These are phyloP conservation scores for Anarhynchus alexandrinus DNA, from an alignment of 2,113 vertebrate genomes.

Conservation along the genomic window DNA sequence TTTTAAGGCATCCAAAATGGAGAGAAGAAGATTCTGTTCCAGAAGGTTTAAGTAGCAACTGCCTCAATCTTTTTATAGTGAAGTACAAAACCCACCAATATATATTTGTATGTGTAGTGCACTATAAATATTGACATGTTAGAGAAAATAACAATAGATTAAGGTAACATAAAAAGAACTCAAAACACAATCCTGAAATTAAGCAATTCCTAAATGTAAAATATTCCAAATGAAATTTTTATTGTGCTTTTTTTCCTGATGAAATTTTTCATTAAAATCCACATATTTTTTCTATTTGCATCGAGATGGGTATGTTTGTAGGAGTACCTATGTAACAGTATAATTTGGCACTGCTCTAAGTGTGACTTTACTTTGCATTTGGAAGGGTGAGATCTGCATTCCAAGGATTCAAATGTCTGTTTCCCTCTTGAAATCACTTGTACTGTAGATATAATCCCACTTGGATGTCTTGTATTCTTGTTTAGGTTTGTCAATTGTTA, in stretches of 20 bases:
- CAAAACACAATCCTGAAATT: background rate
- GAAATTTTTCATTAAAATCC: background rate
- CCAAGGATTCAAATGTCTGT: background rate
- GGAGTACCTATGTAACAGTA: background rate
- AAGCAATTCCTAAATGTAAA: background rate
- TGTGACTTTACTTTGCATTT: background rate
- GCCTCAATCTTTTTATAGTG: background rate
- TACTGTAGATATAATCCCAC: background rate
- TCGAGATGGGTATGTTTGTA: background rate
- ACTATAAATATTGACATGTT: background rate
- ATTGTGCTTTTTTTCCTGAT: background rate
- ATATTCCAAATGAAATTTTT: background rate
- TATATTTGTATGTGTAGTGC: background rate
- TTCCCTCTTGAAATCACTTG: background rate
- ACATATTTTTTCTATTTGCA: background rate
- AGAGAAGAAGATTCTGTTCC: background rate
- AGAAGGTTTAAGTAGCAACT: background rate
- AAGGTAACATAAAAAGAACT: background rate
- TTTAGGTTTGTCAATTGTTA: background rate
- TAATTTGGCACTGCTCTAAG: background rate
- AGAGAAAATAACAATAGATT: background rate
- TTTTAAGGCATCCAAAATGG: background rate
- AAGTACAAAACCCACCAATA: background rate
- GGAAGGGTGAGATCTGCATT: background rate
- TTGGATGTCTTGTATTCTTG: background rate